A percentile compares a stretch with the other conserved stretches of the same genome.
Conservation (phyloP, 2,113 vertebrate species). For the Ardeotis arabs region DNA sequence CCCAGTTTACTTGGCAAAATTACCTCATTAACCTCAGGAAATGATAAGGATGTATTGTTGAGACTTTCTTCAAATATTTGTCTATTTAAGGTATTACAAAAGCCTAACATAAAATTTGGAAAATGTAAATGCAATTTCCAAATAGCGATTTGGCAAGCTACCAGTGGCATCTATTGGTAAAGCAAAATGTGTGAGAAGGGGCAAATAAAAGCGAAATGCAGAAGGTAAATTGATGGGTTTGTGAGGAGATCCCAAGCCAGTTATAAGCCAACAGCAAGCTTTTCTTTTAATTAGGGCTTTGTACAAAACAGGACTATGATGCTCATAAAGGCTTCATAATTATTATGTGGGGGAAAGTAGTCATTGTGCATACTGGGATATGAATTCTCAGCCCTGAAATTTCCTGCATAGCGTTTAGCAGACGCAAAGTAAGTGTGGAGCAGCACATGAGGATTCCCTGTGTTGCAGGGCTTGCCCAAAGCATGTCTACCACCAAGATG, state of each 20-base stretch:
- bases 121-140: background rate
- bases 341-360: background rate
- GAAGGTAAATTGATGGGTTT: background rate
- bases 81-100: background rate
- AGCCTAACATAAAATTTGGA: background rate
- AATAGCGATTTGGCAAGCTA: background rate
- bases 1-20: background rate
- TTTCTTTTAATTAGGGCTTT: background rate
- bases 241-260: background rate
- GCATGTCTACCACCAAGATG: background rate
- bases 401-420: background rate
- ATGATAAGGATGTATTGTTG: background rate
- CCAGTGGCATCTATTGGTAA: background rate
- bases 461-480: background rate
- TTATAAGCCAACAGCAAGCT: background rate
- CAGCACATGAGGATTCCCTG: background rate
- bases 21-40: background rate
- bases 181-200: background rate
- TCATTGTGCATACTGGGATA: background rate
- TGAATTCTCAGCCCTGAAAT: background rate
- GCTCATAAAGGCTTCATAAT: background rate
- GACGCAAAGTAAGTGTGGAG: background rate
- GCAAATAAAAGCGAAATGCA: constrained; percentile 3
- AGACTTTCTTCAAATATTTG: background rate
- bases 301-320: background rate